Conservation (phyloP, 2,888 invertebrate genomes). For the Arrhopalites spinosus region DNA sequence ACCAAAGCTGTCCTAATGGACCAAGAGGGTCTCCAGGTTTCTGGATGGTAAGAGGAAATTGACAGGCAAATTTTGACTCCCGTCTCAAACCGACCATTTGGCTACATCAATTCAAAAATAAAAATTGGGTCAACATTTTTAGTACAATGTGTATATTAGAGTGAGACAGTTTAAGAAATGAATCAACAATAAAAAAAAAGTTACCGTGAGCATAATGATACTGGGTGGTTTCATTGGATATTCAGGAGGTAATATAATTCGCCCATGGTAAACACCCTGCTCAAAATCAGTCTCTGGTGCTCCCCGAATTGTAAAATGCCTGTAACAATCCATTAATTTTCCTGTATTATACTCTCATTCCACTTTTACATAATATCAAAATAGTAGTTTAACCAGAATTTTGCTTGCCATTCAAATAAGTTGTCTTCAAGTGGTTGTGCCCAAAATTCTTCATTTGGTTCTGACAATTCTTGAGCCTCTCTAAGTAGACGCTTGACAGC, state of each 20-base stretch:
- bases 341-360: too few relatives aligned
- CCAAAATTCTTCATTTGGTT: slow-evolving; percentile 86
- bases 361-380: too few relatives aligned
- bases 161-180: too few relatives aligned
- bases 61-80: slow-evolving; percentile 94
- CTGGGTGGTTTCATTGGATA: slow-evolving; percentile 95
- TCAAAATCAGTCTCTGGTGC: slow-evolving; percentile 74
- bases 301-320: slow-evolving; percentile 83
- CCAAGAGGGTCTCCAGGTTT: slow-evolving; percentile 98
- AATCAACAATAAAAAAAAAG: too few relatives aligned
- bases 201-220: neutral
- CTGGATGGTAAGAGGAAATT: slow-evolving; percentile 95
- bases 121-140: neutral
- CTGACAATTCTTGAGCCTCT: slow-evolving; percentile 77
- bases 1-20: slow-evolving; percentile 66
- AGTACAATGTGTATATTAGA: too few relatives aligned
- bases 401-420: slow-evolving; percentile 96
- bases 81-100: slow-evolving; percentile 90
- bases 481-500: slow-evolving; percentile 93
- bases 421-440: slow-evolving; percentile 92
- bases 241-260: slow-evolving; percentile 87
- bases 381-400: too few relatives aligned
- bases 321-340: too few relatives aligned
- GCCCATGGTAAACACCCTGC: slow-evolving; percentile 87
- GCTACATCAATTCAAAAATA: slow-evolving; percentile 63